Evolutionary conservation across 2,113 vertebrate species (phyloP), one percentile per base, ranked within the genome.

Genomic region (Calypte anna): DNA sequence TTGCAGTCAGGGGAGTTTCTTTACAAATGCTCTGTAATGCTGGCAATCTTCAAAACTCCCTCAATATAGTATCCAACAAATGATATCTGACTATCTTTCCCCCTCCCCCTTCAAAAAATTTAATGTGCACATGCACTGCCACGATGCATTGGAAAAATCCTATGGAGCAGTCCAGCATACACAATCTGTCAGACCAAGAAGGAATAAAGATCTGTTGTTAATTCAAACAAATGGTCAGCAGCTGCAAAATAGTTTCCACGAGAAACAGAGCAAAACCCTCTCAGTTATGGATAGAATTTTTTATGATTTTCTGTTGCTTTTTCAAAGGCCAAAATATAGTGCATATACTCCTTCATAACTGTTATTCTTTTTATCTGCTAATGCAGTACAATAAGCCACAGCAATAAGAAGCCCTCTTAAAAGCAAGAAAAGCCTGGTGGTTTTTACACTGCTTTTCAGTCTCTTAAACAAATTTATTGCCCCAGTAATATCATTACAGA

Each of bases 191-290:
- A 97, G 93, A 95, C 79, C 85, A 84, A 97, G 95, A 96, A 88
- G 92, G 96, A 98, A 96, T 96, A 96, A 96, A 98, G 95, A 85
- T 96, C 96, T 97, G 97, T 96, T 97, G 96, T 97, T 98, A 97
- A 97, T 98, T 96, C 81, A 96, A 96, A 98, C 94, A 97, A 98
- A 96, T 93, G 96, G 90, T 93, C 97, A 97, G 96, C 97, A 98
- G 97, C 96, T 98, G 97, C 92, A 95, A 88, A 95, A 96, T 97
- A 96, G 83, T 98, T 98, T 97, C 97, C 97, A 95, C 82, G 70
- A 94, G 87, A 94, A 96, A 95, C 43, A 89, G 91, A 94, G 93
- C 69, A 94, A 97, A 97, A 55, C 69, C 21, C 63, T 94, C 81
- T 91, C 76, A 86, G 93, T 79, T 62, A 93, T 96, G 81, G 93